Evolutionary conservation across 2,797 vertebrate species (phyloP).

Genomic region (Phaenicophaeus curvirostris): DNA sequence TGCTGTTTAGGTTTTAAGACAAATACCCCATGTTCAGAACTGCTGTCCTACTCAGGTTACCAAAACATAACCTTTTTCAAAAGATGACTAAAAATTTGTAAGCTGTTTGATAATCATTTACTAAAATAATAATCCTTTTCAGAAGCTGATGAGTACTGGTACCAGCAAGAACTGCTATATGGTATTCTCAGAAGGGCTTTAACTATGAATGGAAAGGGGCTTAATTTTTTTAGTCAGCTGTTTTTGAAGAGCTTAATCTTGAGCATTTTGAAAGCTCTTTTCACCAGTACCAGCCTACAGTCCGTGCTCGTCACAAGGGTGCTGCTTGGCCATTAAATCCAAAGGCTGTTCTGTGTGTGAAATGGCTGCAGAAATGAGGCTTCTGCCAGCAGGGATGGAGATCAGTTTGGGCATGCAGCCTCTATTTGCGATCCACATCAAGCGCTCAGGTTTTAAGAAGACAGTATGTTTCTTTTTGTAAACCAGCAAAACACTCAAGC

Average conservation of each 20-base stretch:
- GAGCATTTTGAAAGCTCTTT: background rate
- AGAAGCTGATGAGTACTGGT: background rate
- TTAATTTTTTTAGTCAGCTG: background rate
- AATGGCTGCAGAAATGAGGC: background rate
- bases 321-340: background rate
- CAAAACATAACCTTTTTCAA: background rate
- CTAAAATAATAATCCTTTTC: background rate
- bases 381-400: background rate
- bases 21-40: background rate
- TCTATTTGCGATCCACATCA: background rate
- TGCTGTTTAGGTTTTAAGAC: background rate
- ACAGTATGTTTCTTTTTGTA: background rate
- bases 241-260: background rate
- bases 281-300: background rate
- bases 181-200: background rate
- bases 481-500: background rate
- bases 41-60: background rate
- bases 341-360: background rate
- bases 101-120: background rate
- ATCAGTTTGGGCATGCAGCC: constrained; percentile 8
- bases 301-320: background rate
- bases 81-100: background rate
- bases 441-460: background rate
- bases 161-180: background rate
- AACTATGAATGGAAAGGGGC: background rate